Percentiles rank a stretch among this genome's conserved stretches.
phyloP scores from a whole-genome alignment of 2,113 vertebrate species.

The Labrus mixtus region DNA sequence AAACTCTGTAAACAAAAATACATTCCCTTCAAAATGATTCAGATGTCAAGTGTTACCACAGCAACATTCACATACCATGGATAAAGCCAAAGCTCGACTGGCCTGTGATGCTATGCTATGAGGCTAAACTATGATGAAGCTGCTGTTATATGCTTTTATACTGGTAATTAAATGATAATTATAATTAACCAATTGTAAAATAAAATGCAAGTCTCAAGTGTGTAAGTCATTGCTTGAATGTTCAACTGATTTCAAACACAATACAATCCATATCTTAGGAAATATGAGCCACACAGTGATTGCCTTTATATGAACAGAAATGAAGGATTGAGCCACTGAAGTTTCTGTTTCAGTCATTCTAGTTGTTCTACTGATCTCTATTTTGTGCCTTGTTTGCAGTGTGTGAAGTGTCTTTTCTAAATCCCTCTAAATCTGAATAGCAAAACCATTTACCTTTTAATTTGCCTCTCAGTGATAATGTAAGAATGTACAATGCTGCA shows the following conservation, averaged over 20 bases:
- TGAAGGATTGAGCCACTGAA: background rate
- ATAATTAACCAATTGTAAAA: background rate
- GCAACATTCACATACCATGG: too few relatives aligned
- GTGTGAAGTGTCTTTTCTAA: conserved; percentile 62
- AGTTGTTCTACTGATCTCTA: conserved; percentile 36
- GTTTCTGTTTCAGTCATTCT: conserved; percentile 13
- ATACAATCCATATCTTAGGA: conserved; percentile 24
- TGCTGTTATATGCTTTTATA: too few relatives aligned
- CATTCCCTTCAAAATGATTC: too few relatives aligned
- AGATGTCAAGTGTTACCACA: too few relatives aligned
- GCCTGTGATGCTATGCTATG: too few relatives aligned
- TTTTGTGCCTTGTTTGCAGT: conserved; percentile 51
- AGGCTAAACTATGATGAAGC: background rate
- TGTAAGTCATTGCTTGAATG: background rate
- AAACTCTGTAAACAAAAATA: too few relatives aligned
- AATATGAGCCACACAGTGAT: background rate
- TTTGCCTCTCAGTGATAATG: conserved; percentile 65
- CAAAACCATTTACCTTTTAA: conserved; percentile 58
- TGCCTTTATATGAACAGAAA: background rate
- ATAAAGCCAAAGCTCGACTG: too few relatives aligned
- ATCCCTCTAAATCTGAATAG: conserved; percentile 44
- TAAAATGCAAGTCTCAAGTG: background rate
- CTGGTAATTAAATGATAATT: too few relatives aligned
- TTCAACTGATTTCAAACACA: conserved; percentile 3
- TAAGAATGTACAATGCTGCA: conserved; percentile 62